These are phyloP conservation scores for Stigmatopora argus DNA, from an alignment of 2,113 vertebrate species.

Conservation along the genomic window DNA sequence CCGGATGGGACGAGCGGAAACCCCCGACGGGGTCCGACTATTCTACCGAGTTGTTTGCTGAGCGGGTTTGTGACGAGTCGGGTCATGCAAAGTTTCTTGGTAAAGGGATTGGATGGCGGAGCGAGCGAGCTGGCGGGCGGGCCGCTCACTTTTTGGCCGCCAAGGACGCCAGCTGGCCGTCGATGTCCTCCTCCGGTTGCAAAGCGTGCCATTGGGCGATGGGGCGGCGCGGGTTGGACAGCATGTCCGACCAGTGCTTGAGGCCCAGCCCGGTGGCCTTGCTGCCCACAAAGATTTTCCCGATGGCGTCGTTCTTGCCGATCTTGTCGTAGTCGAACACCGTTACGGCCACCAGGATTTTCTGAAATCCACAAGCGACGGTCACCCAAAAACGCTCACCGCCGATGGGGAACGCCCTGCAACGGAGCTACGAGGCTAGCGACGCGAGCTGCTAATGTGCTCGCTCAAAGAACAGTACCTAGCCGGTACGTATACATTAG, in stretches of 20 bases:
- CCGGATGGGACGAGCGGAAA: constrained; percentile 44
- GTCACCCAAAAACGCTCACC: neutral
- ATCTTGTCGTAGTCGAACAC: constrained; percentile 99
- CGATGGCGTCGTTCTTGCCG: constrained; percentile 97
- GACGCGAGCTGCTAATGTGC: too few species aligned
- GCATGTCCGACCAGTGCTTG: constrained; percentile 97
- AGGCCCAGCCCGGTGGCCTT: constrained; percentile 85
- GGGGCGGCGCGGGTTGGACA: constrained; percentile 91
- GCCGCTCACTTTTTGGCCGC: constrained; percentile 86
- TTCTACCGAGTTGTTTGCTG: constrained; percentile 57
- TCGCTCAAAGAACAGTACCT: too few species aligned
- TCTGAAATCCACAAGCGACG: constrained; percentile 63
- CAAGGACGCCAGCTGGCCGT: constrained; percentile 76
- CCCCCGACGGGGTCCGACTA: constrained; percentile 32
- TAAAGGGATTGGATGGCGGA: constrained; percentile 6
- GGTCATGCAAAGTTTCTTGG: constrained; percentile 70
- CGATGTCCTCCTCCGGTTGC: constrained; percentile 94
- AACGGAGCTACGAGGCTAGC: too few species aligned
- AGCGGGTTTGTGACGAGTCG: constrained; percentile 48
- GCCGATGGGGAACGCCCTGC: too few species aligned
- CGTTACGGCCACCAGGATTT: constrained; percentile 94
- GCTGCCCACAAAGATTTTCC: constrained; percentile 93
- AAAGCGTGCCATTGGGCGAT: constrained; percentile 97
- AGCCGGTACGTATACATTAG: too few species aligned
- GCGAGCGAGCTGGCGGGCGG: constrained; percentile 44